phyloP scores from a whole-genome alignment of 2,113 vertebrate genomes.

The Apteryx mantelli region DNA sequence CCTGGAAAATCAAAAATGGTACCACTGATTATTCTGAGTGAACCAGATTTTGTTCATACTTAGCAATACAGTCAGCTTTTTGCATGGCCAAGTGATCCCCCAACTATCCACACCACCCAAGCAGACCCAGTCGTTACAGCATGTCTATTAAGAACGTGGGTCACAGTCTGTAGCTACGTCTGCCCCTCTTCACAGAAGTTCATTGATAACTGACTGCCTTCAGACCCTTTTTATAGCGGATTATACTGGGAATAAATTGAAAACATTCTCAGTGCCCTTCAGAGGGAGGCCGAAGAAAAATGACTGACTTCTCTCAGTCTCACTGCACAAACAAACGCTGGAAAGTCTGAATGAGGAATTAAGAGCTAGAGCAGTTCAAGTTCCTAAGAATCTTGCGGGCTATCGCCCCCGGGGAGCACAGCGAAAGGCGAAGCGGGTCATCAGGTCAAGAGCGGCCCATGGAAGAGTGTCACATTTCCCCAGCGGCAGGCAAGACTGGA shows the following conservation, averaged over 20 bases:
- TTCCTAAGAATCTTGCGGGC: conserved; percentile 33
- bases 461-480: neutral
- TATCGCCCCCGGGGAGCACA: neutral
- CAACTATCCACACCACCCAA: neutral
- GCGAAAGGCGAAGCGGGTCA: neutral
- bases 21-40: neutral
- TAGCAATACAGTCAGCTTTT: neutral
- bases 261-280: too few species aligned
- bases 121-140: neutral
- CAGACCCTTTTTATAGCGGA: neutral
- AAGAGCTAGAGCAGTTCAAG: conserved; percentile 3
- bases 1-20: conserved; percentile 71
- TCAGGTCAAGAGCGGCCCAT: conserved; percentile 44
- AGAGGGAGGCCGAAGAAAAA: neutral
- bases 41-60: neutral
- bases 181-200: neutral
- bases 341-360: neutral
- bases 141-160: too few species aligned
- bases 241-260: too few species aligned
- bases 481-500: conserved; percentile 18
- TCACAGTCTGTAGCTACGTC: neutral
- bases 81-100: too few species aligned
- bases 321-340: neutral
- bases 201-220: neutral
- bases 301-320: neutral